A percentile compares a stretch with the other conserved stretches of the same genome.
phyloP scores from a whole-genome alignment of 1,140 invertebrate genomes.

The Aphelenchoides fujianensis region DNA sequence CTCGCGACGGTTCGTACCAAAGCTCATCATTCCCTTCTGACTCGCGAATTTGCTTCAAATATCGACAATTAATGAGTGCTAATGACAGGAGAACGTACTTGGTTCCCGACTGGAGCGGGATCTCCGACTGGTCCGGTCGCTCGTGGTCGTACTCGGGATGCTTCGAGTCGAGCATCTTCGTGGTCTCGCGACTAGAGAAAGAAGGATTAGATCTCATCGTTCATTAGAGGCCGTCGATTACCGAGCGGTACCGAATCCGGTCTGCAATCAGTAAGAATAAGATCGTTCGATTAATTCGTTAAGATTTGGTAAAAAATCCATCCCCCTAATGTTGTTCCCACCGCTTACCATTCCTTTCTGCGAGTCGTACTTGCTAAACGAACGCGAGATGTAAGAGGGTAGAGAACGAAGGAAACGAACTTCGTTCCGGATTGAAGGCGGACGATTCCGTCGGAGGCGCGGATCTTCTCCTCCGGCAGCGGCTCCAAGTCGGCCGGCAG shows the following conservation, averaged over 20 bases:
- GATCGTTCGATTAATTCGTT: no score
- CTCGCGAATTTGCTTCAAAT: conserved; percentile 46
- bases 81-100: conserved; percentile 52
- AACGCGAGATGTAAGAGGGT: no score
- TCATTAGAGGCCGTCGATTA: no score
- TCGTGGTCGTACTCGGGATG: conserved; percentile 46
- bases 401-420: no score
- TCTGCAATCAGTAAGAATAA: no score
- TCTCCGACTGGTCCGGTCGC: conserved; percentile 53
- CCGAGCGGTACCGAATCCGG: conserved; percentile 54
- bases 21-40: conserved; percentile 62
- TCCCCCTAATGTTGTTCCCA: no score
- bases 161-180: conserved; percentile 48
- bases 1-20: conserved; percentile 53
- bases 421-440: conserved; percentile 62
- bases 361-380: conserved; percentile 42
- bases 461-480: conserved; percentile 62
- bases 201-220: no score
- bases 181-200: conserved; percentile 43
- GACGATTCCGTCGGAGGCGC: conserved; percentile 59
- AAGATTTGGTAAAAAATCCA: no score
- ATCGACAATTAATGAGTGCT: conserved; percentile 13
- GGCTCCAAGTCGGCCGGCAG: conserved; percentile 59
- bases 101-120: conserved; percentile 50
- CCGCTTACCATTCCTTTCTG: conserved; percentile 55